Base-by-base conservation (phyloP, 2,888 invertebrate species). In the Ellobium chinense region DNA sequence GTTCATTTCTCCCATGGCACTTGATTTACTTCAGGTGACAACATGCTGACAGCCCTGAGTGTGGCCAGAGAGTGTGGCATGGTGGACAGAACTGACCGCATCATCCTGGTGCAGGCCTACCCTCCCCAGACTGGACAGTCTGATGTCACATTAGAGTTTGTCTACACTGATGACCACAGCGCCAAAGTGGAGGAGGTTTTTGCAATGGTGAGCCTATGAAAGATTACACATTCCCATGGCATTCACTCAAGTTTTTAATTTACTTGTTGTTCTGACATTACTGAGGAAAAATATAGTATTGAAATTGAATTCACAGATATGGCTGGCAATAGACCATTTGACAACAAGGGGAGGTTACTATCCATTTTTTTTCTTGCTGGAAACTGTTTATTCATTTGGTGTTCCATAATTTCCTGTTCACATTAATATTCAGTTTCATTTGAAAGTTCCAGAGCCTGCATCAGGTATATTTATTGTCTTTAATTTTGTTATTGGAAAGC, bases 21-120 rank as follows among this genome's bases (percentile, higher is more conserved):
- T n/a, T n/a, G n/a, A n/a, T n/a, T n/a, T n/a, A n/a, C 46, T 31
- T 24, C 58, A 96, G 94, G 95, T 24, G 93, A 93, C 87, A 93
- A 93, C 86, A 92, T 99, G 91, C 93, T 98, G 87, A 99, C 99
- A 0, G 98, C 98, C 0, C 94, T 98, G 70, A 97, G 97, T 88
- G 98, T 99, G 18, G 98, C 98, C 0, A 85, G 91, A 37, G 92
- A 93, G 90, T 98, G 98, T 93, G 97, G 96, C 0, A 97, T 99
- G 88, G 95, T 99, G 0, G 94, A 94, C 27, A 92, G 93, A 1
- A 92, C 93, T 2, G 94, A 95, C 80, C 93, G 94, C 12, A 94
- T 95, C 1, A 94, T 95, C 70, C 93, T 94, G 14, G 94, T 95
- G 0, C 91, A 92, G 66, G 93, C 92, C 4, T 83, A 86, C 66